Evolutionary conservation across 2,113 vertebrate genomes (phyloP).

Genomic region (Acanthisitta chloris): DNA sequence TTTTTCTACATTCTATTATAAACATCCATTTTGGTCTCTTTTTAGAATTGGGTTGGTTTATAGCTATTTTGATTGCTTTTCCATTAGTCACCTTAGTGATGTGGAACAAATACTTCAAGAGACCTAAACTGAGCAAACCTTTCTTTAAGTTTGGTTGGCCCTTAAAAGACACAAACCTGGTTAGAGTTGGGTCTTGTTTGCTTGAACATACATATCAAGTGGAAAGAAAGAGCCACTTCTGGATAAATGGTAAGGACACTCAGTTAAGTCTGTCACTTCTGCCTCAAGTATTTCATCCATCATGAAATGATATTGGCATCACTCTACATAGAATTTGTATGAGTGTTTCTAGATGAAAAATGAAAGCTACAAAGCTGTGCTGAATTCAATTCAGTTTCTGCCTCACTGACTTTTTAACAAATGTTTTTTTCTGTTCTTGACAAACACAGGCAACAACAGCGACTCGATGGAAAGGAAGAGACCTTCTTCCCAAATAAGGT

Average conservation of each 20-base stretch:
- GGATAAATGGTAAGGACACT: not conserved
- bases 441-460: not conserved
- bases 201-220: not conserved
- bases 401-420: not conserved
- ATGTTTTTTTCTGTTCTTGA: not conserved
- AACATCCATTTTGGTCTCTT: not conserved
- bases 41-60: not conserved
- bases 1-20: not conserved
- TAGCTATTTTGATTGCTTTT: slow-evolving; percentile 28
- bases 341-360: not conserved
- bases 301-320: not conserved
- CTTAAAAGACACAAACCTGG: not conserved
- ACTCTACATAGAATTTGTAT: not conserved
- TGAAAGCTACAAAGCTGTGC: not conserved
- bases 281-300: not conserved
- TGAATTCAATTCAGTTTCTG: not conserved
- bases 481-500: not conserved
- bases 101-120: slow-evolving; percentile 19
- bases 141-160: not conserved
- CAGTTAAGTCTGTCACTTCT: not conserved
- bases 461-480: not conserved
- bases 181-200: not conserved
- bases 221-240: not conserved
- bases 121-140: not conserved
- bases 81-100: slow-evolving; percentile 27